Evolutionary conservation across 1,140 invertebrate species (phyloP), one percentile per base, ranked within the genome.

Genomic region (Archegozetes longisetosus): DNA sequence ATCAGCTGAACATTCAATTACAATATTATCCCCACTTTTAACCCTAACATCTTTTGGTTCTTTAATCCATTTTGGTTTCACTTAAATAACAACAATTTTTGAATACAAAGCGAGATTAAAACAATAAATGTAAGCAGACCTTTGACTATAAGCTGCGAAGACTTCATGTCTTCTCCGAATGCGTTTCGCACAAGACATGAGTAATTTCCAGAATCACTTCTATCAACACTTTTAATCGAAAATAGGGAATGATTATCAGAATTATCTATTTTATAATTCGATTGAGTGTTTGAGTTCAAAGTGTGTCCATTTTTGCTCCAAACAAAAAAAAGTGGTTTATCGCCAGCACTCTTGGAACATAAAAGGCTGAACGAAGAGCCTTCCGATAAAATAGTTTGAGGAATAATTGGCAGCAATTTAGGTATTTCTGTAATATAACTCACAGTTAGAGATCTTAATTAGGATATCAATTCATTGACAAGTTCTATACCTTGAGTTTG

Each of bases 21-120:
- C 80, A 17, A 89, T 79, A 64, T 84, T 82, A 68, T 88, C 81
- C 1, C 85, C 85, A 12, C 88, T 81, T 2, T 87, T 83, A 4
- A 88, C 86, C 64, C 82, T 87, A 4, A 84, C 79, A 68, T 94
- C 88, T 65, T 81, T 78, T 0, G 90, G 90, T 69, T 93, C 88
- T 63, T 87, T 76, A 1, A 87, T 80, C 91, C 91, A 95, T 66
- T 84, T 80, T 17, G 89, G n/a, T n/a, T n/a, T n/a, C n/a, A 17
- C 6, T 9, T 40, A 17, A 40, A 40, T 9, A 9, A 9, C 6
- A 9, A 40, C 17, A 9, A 40, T 40, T 9, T 17, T 40, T 40
- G 17, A 40, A 40, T 17, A 40, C 17, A 17, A 6, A 9, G 17
- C 17, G 17, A 40, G 32, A 40, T 9, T 9, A 40, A 40, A 40